Conservation (phyloP, 2,113 vertebrate genomes). For the Beaufortia kweichowensis region DNA sequence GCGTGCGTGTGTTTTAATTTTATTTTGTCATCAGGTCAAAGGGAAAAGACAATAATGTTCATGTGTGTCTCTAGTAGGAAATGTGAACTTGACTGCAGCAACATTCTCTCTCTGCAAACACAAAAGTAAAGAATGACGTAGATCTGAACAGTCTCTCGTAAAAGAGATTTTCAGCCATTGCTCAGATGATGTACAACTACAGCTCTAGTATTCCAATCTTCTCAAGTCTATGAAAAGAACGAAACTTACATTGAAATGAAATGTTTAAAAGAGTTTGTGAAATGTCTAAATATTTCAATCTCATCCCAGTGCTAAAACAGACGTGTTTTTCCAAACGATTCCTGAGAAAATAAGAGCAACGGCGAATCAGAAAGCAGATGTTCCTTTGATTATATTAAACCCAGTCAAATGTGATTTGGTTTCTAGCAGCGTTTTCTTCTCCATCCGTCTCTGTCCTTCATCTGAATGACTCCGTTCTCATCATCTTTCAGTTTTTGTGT, state of each 20-base stretch:
- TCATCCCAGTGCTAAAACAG: conserved; percentile 77
- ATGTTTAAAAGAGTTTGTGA: conserved; percentile 75
- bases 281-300: conserved; percentile 83
- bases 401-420: conserved; percentile 67
- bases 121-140: conserved; percentile 17
- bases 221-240: conserved; percentile 74
- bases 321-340: conserved; percentile 72
- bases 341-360: conserved; percentile 55
- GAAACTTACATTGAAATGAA: conserved; percentile 74
- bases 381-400: conserved; percentile 59
- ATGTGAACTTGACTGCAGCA: conserved; percentile 29
- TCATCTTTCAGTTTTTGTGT: conserved; percentile 27
- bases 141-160: conserved; percentile 6
- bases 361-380: conserved; percentile 56
- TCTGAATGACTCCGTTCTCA: conserved; percentile 46
- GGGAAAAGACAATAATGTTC: conserved; percentile 60
- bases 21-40: conserved; percentile 53
- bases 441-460: conserved; percentile 37
- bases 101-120: conserved; percentile 54
- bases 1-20: conserved; percentile 39
- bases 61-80: conserved; percentile 53
- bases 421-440: conserved; percentile 58
- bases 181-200: conserved; percentile 69
- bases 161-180: conserved; percentile 49
- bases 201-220: conserved; percentile 79